Conservation (phyloP, 2,797 vertebrate species). For the Lagocephalus sceleratus region DNA sequence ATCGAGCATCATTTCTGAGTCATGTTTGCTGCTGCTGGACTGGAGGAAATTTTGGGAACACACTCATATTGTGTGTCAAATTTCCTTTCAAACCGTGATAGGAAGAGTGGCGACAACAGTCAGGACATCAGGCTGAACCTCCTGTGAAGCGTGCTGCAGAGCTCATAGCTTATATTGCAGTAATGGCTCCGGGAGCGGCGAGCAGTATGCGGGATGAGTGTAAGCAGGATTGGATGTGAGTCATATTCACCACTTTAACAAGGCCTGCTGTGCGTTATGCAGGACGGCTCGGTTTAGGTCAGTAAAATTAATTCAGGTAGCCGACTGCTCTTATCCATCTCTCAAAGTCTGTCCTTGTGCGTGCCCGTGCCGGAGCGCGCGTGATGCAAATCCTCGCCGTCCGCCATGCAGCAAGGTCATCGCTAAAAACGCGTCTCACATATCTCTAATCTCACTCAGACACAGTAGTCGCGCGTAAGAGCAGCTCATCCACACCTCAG, state of each 20-base stretch:
- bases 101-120: background rate
- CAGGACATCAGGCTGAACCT: slow-evolving; percentile 6
- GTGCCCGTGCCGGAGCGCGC: slow-evolving; percentile 14
- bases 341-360: slow-evolving; percentile 22
- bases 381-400: slow-evolving; percentile 28
- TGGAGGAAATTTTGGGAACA: background rate
- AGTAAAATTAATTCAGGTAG: slow-evolving; percentile 24
- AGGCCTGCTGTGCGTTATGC: slow-evolving; percentile 26
- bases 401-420: slow-evolving; percentile 62
- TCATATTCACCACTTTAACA: slow-evolving; percentile 36
- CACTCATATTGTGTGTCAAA: background rate
- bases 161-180: slow-evolving; percentile 42
- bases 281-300: slow-evolving; percentile 17
- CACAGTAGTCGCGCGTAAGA: slow-evolving; percentile 22
- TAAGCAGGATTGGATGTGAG: slow-evolving; percentile 36
- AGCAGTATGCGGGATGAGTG: slow-evolving; percentile 41
- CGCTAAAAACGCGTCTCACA: slow-evolving; percentile 54
- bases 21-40: too few relatives aligned
- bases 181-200: slow-evolving; percentile 25
- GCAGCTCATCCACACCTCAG: slow-evolving; percentile 32
- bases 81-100: background rate
- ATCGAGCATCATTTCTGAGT: too few relatives aligned
- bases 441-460: slow-evolving; percentile 49
- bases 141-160: slow-evolving; percentile 11
- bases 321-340: slow-evolving; percentile 4